These are phyloP conservation scores for Eulemur albifrons DNA, from an alignment of 2,797 vertebrate species.

Conservation along the genomic window DNA sequence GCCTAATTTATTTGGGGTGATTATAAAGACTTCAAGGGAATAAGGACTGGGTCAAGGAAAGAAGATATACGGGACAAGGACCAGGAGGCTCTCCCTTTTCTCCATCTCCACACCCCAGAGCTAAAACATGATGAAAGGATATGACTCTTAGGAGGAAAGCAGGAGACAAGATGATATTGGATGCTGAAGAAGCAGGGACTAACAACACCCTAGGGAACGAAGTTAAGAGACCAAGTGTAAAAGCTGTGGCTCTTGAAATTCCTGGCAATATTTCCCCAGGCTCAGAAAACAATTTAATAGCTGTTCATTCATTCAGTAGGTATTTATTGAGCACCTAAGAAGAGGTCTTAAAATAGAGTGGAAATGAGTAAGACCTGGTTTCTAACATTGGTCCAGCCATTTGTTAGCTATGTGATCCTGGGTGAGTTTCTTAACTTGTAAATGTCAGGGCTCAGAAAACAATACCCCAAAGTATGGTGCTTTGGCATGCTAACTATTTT, in stretches of 20 bases:
- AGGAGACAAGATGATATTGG: background rate
- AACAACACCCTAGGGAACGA: background rate
- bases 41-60: background rate
- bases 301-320: background rate
- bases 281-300: background rate
- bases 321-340: background rate
- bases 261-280: background rate
- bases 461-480: background rate
- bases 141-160: background rate
- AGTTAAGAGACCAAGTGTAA: background rate
- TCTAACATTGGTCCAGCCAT: background rate
- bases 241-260: background rate
- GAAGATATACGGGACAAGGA: background rate
- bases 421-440: background rate
- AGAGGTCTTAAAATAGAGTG: background rate
- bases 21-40: background rate
- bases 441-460: background rate
- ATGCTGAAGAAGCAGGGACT: background rate
- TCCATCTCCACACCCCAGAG: background rate
- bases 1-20: background rate
- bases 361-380: background rate
- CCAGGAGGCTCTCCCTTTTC: background rate
- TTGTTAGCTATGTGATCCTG: background rate
- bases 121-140: background rate
- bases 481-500: background rate